A percentile compares a stretch with the other conserved stretches of the same genome.
Conservation (phyloP, 2,113 vertebrate species). For the Deroptyus accipitrinus region DNA sequence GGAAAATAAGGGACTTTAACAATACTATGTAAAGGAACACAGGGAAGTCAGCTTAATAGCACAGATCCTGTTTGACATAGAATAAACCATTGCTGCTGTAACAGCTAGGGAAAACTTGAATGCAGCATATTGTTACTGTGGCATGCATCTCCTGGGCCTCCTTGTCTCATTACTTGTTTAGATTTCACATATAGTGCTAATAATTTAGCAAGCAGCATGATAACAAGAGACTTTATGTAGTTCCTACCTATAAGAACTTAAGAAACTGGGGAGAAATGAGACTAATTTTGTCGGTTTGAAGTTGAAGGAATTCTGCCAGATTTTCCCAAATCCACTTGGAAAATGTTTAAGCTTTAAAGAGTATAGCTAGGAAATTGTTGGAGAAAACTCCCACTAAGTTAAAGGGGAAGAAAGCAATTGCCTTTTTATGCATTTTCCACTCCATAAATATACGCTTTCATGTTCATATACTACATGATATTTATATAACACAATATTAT, state of each 20-base stretch:
- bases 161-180: neutral
- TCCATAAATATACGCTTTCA: neutral
- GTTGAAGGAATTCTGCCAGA: neutral
- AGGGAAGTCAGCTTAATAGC: neutral
- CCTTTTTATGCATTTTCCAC: neutral
- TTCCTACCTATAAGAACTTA: neutral
- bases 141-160: neutral
- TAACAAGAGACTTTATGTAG: neutral
- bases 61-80: neutral
- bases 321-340: neutral
- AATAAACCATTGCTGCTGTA: neutral
- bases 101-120: neutral
- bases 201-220: slow-evolving; percentile 18
- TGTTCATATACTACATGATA: slow-evolving; percentile 9
- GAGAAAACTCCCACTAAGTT: neutral
- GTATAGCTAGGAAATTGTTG: neutral
- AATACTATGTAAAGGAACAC: neutral
- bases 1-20: slow-evolving; percentile 14
- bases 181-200: neutral
- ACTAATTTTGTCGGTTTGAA: neutral
- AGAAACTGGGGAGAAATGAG: neutral
- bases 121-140: neutral
- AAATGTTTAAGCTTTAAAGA: neutral
- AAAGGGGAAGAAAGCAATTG: neutral
- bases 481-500: slow-evolving; percentile 32